These are phyloP conservation scores for Artibeus jamaicensis DNA, from an alignment of 2,797 vertebrate genomes.

Conservation along the genomic window DNA sequence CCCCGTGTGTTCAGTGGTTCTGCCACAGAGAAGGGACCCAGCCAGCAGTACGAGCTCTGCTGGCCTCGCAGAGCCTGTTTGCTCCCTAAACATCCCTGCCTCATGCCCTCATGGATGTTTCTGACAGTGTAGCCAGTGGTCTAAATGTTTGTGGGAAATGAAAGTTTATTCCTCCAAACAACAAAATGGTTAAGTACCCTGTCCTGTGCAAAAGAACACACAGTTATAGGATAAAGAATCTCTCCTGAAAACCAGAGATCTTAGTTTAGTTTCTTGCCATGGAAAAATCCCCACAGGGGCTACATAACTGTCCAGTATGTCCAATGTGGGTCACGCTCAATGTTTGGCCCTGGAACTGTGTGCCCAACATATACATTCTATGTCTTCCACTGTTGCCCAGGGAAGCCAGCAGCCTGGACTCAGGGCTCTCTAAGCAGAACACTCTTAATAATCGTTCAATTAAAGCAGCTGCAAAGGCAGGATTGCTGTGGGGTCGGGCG, in stretches of 20 bases:
- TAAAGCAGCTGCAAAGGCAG: background rate
- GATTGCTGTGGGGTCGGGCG: background rate
- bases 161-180: background rate
- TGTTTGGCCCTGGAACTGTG: background rate
- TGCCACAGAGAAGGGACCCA: background rate
- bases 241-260: background rate
- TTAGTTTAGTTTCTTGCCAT: background rate
- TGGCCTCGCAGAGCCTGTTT: background rate
- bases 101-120: background rate
- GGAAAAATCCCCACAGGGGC: background rate
- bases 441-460: background rate
- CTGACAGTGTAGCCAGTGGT: background rate
- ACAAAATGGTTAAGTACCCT: background rate
- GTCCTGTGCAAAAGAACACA: background rate
- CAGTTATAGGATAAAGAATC: background rate
- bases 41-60: background rate
- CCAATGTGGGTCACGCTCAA: rapidly evolving
- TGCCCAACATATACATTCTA: background rate
- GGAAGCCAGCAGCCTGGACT: background rate
- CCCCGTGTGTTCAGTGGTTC: background rate
- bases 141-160: background rate
- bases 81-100: background rate
- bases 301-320: background rate
- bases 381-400: background rate
- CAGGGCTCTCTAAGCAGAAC: background rate